Evolutionary conservation across 1,140 invertebrate genomes (phyloP).

Genomic region (Brachionus koreanus): DNA sequence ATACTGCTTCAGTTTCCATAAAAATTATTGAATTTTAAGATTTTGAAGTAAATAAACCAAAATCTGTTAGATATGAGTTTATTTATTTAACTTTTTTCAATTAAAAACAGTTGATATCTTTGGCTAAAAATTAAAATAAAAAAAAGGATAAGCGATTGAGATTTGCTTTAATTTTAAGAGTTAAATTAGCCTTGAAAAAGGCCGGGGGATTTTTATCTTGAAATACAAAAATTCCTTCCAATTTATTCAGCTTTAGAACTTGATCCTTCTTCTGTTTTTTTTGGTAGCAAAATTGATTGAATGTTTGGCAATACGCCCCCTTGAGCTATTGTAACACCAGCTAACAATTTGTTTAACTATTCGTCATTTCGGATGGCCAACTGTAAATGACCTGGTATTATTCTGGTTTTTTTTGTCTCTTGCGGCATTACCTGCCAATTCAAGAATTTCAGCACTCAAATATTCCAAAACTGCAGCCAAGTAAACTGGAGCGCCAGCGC

Average conservation of each 20-base stretch:
- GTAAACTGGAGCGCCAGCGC: no score
- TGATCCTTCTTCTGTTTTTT: conserved; percentile 47
- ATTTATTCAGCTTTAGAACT: not conserved
- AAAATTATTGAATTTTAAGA: no score
- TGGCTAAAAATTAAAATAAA: not conserved
- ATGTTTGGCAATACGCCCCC: conserved; percentile 58
- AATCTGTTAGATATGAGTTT: no score
- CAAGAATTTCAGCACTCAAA: no score
- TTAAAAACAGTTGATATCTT: no score
- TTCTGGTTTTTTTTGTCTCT: conserved; percentile 61
- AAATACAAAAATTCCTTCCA: not conserved
- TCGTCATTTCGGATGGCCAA: conserved; percentile 57
- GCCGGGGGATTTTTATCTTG: not conserved
- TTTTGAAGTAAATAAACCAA: no score
- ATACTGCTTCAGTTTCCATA: no score
- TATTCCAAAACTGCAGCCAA: no score
- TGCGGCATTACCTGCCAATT: conserved; percentile 73
- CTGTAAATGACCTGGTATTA: conserved; percentile 55
- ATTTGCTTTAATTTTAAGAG: not conserved
- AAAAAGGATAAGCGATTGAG: not conserved
- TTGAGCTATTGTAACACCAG: conserved; percentile 56
- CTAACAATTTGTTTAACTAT: conserved; percentile 55
- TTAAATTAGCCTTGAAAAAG: conserved; percentile 10
- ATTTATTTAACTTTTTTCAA: no score
- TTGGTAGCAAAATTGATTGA: conserved; percentile 55